Percentiles rank a stretch among this genome's conserved stretches.
These are phyloP conservation scores for Dasysyrphus albostriatus DNA, from an alignment of 2,888 invertebrate genomes.

Conservation along the genomic window DNA sequence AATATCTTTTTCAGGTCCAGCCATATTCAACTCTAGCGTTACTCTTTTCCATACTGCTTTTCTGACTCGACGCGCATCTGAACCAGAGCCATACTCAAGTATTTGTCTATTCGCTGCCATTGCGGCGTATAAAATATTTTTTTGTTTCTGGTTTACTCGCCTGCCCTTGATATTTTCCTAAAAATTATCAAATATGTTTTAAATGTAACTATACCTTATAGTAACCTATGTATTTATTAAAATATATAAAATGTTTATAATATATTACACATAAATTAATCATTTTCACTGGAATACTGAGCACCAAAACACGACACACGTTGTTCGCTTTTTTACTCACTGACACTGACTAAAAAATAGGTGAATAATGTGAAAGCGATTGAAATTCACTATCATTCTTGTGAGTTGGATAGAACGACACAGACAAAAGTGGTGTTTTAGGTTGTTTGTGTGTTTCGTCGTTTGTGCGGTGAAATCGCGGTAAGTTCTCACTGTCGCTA, in stretches of 20 bases:
- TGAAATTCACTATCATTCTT: conserved; percentile 18
- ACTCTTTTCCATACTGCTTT: conserved; percentile 24
- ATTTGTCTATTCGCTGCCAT: conserved; percentile 31
- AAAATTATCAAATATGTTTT: neutral
- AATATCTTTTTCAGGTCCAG: conserved; percentile 33
- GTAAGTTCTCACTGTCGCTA: conserved; percentile 3
- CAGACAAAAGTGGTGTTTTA: neutral
- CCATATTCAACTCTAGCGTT: conserved; percentile 10
- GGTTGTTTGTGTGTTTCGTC: neutral
- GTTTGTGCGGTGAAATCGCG: conserved; percentile 4
- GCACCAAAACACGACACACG: neutral
- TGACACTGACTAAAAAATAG: neutral
- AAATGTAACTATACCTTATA: neutral
- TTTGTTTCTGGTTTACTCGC: conserved; percentile 31
- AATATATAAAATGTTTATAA: neutral
- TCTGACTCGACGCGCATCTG: neutral
- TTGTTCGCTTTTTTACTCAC: neutral
- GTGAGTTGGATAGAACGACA: neutral
- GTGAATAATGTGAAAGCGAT: conserved; percentile 15
- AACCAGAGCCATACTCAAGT: conserved; percentile 20
- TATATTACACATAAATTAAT: neutral
- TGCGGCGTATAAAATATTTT: conserved; percentile 37
- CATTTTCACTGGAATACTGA: neutral
- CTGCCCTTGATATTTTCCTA: neutral
- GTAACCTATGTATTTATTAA: neutral